Evolutionary conservation across 2,797 vertebrate species (phyloP).

Genomic region (Phrynocephalus forsythii): DNA sequence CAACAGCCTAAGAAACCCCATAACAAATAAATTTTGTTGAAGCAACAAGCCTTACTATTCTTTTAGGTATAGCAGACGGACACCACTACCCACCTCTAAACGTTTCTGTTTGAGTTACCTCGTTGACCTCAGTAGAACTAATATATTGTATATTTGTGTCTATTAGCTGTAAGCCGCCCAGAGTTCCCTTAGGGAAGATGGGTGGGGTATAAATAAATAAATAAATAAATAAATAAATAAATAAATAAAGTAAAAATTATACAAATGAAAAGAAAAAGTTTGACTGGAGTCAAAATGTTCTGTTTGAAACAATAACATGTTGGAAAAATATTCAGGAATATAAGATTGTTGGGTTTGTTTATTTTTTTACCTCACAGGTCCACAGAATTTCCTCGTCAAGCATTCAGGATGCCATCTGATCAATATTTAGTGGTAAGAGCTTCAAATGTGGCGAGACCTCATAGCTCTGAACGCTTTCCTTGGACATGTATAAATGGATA

Average conservation of each 20-base stretch:
- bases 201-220: too few species aligned
- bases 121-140: background rate
- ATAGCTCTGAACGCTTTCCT: conserved; percentile 14
- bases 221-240: too few species aligned
- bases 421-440: conserved; percentile 1
- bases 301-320: background rate
- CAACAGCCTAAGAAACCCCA: too few species aligned
- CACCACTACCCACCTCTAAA: too few species aligned
- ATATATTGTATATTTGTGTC: too few species aligned
- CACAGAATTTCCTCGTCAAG: background rate
- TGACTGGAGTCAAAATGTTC: background rate
- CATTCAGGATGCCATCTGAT: conserved; percentile 3
- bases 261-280: background rate
- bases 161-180: too few species aligned
- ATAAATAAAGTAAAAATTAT: background rate
- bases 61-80: too few species aligned
- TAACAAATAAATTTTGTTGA: too few species aligned
- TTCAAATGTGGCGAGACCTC: background rate
- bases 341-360: background rate
- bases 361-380: background rate
- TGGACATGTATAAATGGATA: conserved; percentile 25
- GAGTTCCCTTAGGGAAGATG: too few species aligned
- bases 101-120: too few species aligned
- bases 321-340: background rate
- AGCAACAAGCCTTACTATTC: too few species aligned